Conservation (phyloP, 2,113 vertebrate genomes). For the Dasyornis broadbenti region DNA sequence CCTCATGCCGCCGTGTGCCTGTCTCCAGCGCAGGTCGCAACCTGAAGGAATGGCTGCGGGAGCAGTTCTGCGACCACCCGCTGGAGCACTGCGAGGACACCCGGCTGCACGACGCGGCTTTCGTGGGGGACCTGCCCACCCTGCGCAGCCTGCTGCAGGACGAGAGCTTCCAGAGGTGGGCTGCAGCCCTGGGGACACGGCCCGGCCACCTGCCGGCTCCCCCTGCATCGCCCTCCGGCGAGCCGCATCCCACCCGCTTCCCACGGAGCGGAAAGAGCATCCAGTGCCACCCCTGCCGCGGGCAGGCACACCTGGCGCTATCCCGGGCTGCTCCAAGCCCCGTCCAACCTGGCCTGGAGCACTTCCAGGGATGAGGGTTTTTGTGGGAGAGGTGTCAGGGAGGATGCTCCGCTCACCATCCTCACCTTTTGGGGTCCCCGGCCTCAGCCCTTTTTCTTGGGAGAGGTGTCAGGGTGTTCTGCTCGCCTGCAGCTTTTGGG, state of each 20-base stretch:
- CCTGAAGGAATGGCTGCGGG: constrained; percentile 92
- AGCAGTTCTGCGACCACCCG: constrained; percentile 91
- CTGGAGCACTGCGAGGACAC: constrained; percentile 87
- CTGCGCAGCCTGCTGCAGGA: constrained; percentile 83
- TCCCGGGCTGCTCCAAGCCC: background rate
- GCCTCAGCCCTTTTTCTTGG: too few relatives aligned
- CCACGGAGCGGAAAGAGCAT: background rate
- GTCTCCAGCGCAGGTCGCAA: constrained; percentile 82
- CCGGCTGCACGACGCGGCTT: constrained; percentile 88
- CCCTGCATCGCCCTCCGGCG: background rate
- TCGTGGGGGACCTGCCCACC: constrained; percentile 88
- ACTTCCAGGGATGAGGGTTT: background rate
- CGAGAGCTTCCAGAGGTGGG: constrained; percentile 76
- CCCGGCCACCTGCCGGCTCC: background rate
- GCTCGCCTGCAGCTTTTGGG: background rate
- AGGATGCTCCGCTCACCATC: background rate
- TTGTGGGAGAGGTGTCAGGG: background rate
- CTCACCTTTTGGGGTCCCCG: background rate
- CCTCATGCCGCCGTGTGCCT: background rate
- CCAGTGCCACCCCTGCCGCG: rapidly evolving
- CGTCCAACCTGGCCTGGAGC: background rate
- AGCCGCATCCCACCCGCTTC: background rate
- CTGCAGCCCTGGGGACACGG: background rate
- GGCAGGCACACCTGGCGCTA: background rate
- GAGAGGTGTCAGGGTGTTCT: background rate